Evolutionary conservation across 2,113 vertebrate genomes (phyloP).

Genomic region (Noturus placidus): DNA sequence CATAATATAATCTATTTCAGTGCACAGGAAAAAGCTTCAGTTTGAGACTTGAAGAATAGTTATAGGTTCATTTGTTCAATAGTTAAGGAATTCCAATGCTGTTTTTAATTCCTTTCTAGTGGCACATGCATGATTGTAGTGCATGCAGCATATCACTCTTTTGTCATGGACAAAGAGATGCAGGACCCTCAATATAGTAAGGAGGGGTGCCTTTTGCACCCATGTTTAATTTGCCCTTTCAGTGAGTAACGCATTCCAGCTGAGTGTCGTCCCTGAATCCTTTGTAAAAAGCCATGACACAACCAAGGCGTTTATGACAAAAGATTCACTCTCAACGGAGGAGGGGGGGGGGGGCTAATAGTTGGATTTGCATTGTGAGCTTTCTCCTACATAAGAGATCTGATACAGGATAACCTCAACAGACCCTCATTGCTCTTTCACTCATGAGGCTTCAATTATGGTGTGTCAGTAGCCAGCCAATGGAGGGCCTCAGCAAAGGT

Average conservation of each 20-base stretch:
- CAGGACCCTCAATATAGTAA: slow-evolving; percentile 15
- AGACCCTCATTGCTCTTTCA: slow-evolving; percentile 48
- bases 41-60: not conserved
- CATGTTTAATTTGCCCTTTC: slow-evolving; percentile 33
- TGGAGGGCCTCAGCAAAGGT: slow-evolving; percentile 21
- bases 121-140: slow-evolving; percentile 37
- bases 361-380: slow-evolving; percentile 22
- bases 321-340: not conserved
- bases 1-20: slow-evolving; percentile 13
- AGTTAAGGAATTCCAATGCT: not conserved
- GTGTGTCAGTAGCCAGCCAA: slow-evolving; percentile 42
- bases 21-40: slow-evolving; percentile 4
- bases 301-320: slow-evolving; percentile 33
- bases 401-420: slow-evolving; percentile 41
- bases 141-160: slow-evolving; percentile 28
- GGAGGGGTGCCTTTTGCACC: slow-evolving; percentile 30
- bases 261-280: slow-evolving; percentile 20
- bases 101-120: slow-evolving; percentile 49
- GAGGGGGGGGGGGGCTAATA: not conserved
- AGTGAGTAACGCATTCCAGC: slow-evolving; percentile 51
- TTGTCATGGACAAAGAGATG: slow-evolving; percentile 25
- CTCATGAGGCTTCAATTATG: slow-evolving; percentile 44
- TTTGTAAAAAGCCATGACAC: not conserved
- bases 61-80: too few species aligned
- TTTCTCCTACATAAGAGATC: slow-evolving; percentile 31